Conservation (phyloP, 53 echinoderm and acorn worm genomes). For the Henricia sp. region DNA sequence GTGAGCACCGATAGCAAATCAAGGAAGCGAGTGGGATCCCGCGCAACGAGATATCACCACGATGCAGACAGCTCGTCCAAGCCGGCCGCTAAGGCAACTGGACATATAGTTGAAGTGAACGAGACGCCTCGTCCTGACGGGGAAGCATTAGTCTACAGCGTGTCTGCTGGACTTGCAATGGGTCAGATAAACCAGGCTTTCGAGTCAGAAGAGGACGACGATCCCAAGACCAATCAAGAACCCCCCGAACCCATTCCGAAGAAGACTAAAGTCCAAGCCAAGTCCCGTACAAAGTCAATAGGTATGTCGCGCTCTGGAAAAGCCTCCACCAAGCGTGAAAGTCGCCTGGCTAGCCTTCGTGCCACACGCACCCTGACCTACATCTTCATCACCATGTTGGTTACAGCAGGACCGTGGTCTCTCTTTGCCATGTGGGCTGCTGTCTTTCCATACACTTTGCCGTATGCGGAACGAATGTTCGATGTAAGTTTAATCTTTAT, state of each 20-base stretch:
- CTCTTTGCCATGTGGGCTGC: conserved; percentile 14
- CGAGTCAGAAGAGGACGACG: not conserved
- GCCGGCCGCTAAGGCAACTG: not conserved
- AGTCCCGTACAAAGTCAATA: too few relatives aligned
- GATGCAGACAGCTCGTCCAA: not conserved
- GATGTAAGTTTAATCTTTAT: not conserved
- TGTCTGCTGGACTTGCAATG: not conserved
- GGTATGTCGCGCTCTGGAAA: not conserved
- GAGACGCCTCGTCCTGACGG: not conserved
- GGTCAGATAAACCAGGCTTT: not conserved
- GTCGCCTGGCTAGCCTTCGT: not conserved
- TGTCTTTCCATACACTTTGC: not conserved
- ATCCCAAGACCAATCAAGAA: not conserved
- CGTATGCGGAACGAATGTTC: not conserved
- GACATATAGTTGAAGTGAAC: not conserved
- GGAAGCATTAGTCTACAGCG: not conserved
- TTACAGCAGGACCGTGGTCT: conserved; percentile 34
- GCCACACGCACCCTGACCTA: conserved; percentile 36
- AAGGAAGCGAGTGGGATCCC: not conserved
- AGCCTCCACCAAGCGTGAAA: not conserved
- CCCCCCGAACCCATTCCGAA: too few relatives aligned
- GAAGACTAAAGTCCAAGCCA: too few relatives aligned
- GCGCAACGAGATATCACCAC: not conserved
- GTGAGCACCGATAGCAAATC: not conserved
- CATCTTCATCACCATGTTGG: conserved; percentile 12